These are phyloP conservation scores for Manduca sexta DNA, from an alignment of 1,140 invertebrate genomes.

Conservation along the genomic window DNA sequence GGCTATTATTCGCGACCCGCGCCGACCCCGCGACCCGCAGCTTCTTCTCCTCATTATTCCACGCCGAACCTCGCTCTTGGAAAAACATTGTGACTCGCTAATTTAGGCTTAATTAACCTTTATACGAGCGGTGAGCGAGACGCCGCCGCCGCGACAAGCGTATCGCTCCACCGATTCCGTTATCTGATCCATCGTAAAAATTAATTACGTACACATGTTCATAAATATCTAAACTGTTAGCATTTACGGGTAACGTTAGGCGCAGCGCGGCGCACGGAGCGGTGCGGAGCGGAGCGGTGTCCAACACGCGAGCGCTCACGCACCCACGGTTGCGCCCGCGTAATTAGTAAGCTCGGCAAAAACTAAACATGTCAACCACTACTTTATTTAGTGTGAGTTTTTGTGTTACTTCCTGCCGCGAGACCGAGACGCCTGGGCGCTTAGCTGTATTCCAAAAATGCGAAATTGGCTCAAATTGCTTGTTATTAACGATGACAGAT, in stretches of 20 bases:
- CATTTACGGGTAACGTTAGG: constrained; percentile 48
- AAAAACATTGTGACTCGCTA: constrained; percentile 28
- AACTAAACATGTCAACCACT: constrained; percentile 50
- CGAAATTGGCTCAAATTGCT: constrained; percentile 70
- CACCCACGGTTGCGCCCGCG: constrained; percentile 26
- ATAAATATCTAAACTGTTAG: constrained; percentile 64
- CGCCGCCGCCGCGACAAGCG: constrained; percentile 35
- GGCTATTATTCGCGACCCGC: constrained; percentile 21
- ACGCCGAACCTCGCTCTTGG: constrained; percentile 4
- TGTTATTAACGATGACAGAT: constrained; percentile 71
- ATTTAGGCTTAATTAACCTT: constrained; percentile 49
- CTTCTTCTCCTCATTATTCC: constrained; percentile 17
- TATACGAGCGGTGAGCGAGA: constrained; percentile 26
- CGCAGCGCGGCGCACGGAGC: constrained; percentile 12
- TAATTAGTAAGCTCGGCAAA: constrained; percentile 48
- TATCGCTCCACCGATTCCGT: constrained; percentile 46
- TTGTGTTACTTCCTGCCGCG: constrained; percentile 54
- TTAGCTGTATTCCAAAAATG: constrained; percentile 61
- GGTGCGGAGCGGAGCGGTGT: constrained; percentile 10
- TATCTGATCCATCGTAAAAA: constrained; percentile 69
- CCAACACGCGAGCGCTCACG: constrained; percentile 39
- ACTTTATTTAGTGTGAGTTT: constrained; percentile 59
- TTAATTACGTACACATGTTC: constrained; percentile 70
- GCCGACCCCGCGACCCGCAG: constrained; percentile 12
- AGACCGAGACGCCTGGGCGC: constrained; percentile 51